phyloP scores from a whole-genome alignment of 64 coral and sea anemone species.

The Montipora cactus region DNA sequence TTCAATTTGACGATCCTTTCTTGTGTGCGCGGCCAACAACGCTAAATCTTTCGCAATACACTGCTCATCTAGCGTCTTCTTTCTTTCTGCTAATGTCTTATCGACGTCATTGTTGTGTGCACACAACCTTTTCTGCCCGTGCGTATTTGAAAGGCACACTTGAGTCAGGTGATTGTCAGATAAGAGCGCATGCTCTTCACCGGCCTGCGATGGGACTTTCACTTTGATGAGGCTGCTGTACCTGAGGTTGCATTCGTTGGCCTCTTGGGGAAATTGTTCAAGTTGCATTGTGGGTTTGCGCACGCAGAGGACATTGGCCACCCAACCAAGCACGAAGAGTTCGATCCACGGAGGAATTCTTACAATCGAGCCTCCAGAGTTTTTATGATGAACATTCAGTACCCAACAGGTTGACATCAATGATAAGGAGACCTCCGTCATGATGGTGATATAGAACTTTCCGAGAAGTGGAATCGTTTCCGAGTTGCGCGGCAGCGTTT shows the following conservation, averaged over 20 bases:
- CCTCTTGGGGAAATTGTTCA: background rate
- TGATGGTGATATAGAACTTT: slow-evolving; percentile 86
- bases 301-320: slow-evolving; percentile 68
- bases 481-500: slow-evolving; percentile 77
- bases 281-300: slow-evolving; percentile 16
- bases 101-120: slow-evolving; percentile 20
- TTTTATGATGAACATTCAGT: slow-evolving; percentile 79
- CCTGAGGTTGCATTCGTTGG: background rate
- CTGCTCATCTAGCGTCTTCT: background rate
- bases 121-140: slow-evolving; percentile 39
- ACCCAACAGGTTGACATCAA: slow-evolving; percentile 83
- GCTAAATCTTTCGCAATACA: background rate
- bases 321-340: slow-evolving; percentile 64
- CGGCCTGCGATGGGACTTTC: background rate
- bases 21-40: slow-evolving; percentile 50
- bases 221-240: slow-evolving; percentile 24
- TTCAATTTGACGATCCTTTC: slow-evolving; percentile 49
- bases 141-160: slow-evolving; percentile 2
- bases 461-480: slow-evolving; percentile 79
- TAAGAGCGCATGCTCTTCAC: slow-evolving; percentile 2
- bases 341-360: slow-evolving; percentile 76
- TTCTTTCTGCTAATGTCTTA: slow-evolving; percentile 4
- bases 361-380: slow-evolving; percentile 61
- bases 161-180: slow-evolving; percentile 10
- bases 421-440: slow-evolving; percentile 78